Evolutionary conservation across 2,888 invertebrate genomes (phyloP).

Genomic region (Platynereis dumerilii): DNA sequence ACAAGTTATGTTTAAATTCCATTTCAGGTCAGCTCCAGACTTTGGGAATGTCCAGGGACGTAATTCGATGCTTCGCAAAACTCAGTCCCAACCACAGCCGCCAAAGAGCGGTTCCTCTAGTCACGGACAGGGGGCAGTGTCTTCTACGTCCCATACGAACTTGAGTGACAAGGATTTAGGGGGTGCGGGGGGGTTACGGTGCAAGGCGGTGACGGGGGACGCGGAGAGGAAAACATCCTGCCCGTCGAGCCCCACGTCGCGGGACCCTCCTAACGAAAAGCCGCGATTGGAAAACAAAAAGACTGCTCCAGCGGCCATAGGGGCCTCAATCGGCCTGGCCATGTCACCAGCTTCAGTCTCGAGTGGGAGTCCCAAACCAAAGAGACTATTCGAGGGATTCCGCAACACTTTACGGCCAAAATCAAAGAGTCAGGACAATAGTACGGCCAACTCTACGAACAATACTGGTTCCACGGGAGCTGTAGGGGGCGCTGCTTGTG

Average conservation of each 20-base stretch:
- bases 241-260: slow-evolving; percentile 11
- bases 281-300: slow-evolving; percentile 11
- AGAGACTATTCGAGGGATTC: slow-evolving; percentile 71
- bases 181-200: slow-evolving; percentile 3
- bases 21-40: slow-evolving; percentile 58
- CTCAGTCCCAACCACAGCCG: slow-evolving; percentile 56
- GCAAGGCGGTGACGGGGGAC: slow-evolving; percentile 7
- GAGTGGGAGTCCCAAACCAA: slow-evolving; percentile 63
- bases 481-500: slow-evolving; percentile 35
- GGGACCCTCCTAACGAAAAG: slow-evolving; percentile 9
- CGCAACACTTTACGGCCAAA: slow-evolving; percentile 69
- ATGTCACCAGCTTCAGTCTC: neutral
- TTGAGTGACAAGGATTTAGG: neutral
- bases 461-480: too few species aligned
- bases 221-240: slow-evolving; percentile 10
- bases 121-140: neutral
- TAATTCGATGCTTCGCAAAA: slow-evolving; percentile 67
- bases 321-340: neutral
- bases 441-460: too few species aligned
- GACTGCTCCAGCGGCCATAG: slow-evolving; percentile 11
- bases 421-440: slow-evolving; percentile 61
- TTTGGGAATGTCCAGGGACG: slow-evolving; percentile 45
- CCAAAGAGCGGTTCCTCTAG: neutral
- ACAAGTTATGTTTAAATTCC: too few species aligned
- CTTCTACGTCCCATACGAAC: neutral